Conservation (phyloP, 2,113 vertebrate species). For the Channa argus region DNA sequence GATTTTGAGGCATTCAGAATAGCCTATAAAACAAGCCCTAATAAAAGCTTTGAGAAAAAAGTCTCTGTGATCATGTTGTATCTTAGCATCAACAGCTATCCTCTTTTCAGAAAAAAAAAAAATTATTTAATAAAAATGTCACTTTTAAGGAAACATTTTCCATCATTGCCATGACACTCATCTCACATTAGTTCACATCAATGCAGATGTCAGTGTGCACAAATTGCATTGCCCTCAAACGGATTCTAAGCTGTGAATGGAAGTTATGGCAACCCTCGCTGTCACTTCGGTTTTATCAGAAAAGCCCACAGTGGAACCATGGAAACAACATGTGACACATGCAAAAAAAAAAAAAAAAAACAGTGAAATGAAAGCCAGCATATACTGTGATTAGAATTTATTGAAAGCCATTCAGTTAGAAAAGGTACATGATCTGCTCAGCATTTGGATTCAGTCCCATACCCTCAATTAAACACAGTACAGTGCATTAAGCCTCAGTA, state of each 20-base stretch:
- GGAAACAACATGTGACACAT: slow-evolving; percentile 75
- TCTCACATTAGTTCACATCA: slow-evolving; percentile 80
- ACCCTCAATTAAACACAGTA: slow-evolving; percentile 51
- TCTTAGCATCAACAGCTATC: slow-evolving; percentile 34
- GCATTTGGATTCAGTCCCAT: slow-evolving; percentile 64
- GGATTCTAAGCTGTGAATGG: slow-evolving; percentile 76
- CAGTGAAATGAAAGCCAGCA: slow-evolving; percentile 70
- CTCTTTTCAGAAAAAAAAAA: slow-evolving; percentile 26
- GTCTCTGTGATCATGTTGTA: slow-evolving; percentile 46
- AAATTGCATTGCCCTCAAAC: slow-evolving; percentile 79
- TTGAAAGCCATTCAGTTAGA: slow-evolving; percentile 67
- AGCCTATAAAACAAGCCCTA: slow-evolving; percentile 40
- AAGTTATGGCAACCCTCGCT: slow-evolving; percentile 77
- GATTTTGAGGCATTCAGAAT: slow-evolving; percentile 64
- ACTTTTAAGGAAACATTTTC: slow-evolving; percentile 72
- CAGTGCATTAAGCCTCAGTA: slow-evolving; percentile 50
- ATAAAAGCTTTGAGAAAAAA: slow-evolving; percentile 18
- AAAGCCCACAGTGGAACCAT: slow-evolving; percentile 67
- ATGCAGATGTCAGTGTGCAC: slow-evolving; percentile 78
- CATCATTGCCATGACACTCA: slow-evolving; percentile 71
- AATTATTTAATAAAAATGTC: slow-evolving; percentile 70
- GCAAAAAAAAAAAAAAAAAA: slow-evolving; percentile 28
- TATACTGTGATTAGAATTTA: slow-evolving; percentile 75
- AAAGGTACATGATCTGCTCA: slow-evolving; percentile 69
- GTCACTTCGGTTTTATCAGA: slow-evolving; percentile 79